A percentile compares a stretch with the other conserved stretches of the same genome.
Conservation (phyloP, 2,113 vertebrate genomes). For the Ovibos moschatus region DNA sequence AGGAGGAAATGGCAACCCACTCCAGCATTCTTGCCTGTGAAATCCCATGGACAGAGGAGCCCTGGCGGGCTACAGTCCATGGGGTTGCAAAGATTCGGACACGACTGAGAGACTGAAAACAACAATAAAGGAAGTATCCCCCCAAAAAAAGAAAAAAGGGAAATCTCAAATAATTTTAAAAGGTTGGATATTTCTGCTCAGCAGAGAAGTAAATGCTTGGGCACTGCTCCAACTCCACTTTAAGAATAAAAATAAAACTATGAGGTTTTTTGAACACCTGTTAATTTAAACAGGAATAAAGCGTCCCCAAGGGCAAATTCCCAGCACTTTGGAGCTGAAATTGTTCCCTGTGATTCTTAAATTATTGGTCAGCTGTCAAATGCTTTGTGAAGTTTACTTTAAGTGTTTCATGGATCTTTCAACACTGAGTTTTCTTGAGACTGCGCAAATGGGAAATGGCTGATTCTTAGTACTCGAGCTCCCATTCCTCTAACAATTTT, state of each 20-base stretch:
- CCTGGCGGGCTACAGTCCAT: neutral
- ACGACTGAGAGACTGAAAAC: neutral
- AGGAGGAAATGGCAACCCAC: neutral
- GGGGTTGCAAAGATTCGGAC: neutral
- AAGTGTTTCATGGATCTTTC: neutral
- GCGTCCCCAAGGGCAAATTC: neutral
- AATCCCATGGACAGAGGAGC: neutral
- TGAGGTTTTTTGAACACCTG: neutral
- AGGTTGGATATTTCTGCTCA: neutral
- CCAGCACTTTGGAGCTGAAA: neutral
- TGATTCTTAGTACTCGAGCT: neutral
- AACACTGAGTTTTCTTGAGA: conserved; percentile 27
- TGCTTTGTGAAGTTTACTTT: conserved; percentile 48
- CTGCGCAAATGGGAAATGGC: neutral
- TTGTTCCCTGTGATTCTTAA: neutral
- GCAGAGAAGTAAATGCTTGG: neutral
- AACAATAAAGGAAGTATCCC: neutral
- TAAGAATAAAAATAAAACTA: conserved; percentile 23
- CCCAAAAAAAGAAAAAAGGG: neutral
- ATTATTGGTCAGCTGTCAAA: conserved; percentile 18
- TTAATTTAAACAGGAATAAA: conserved; percentile 51
- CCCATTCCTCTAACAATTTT: neutral
- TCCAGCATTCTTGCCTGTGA: neutral
- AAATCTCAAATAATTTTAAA: neutral
- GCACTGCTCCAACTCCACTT: conserved; percentile 40